Conservation (phyloP, 2,113 vertebrate genomes). For the Pimephales promelas region DNA sequence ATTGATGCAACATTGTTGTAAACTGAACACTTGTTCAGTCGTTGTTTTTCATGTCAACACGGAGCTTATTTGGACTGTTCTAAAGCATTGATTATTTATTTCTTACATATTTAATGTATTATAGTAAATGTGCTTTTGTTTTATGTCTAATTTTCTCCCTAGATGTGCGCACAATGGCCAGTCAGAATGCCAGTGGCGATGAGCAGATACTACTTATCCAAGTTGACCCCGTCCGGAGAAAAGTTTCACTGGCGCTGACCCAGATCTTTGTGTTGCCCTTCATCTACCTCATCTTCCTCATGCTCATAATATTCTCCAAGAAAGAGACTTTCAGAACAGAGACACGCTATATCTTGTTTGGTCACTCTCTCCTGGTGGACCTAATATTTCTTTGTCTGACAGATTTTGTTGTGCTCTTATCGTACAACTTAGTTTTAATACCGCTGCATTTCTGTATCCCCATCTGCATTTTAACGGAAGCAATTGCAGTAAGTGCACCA, state of each 20-base stretch:
- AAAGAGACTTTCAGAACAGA: constrained; percentile 52
- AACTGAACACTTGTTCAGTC: background rate
- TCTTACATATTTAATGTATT: background rate
- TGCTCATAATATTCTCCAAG: constrained; percentile 55
- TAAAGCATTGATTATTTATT: background rate
- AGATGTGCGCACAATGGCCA: constrained; percentile 39
- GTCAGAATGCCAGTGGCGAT: background rate
- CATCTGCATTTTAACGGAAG: constrained; percentile 50
- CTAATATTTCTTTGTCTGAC: constrained; percentile 50
- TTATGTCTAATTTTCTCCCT: background rate
- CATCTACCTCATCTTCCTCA: constrained; percentile 54
- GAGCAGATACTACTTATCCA: constrained; percentile 20
- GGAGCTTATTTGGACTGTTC: background rate
- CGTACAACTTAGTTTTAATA: constrained; percentile 31
- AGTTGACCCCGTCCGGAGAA: background rate
- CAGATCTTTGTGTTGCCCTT: constrained; percentile 56
- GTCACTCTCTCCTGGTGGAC: constrained; percentile 58
- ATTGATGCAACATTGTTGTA: background rate
- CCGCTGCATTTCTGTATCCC: constrained; percentile 54
- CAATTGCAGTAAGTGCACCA: constrained; percentile 41
- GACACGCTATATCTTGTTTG: constrained; percentile 61
- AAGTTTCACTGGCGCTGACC: constrained; percentile 29
- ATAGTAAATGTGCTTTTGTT: background rate
- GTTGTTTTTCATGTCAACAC: background rate
- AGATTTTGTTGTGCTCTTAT: constrained; percentile 47